Conservation (phyloP, 2,888 invertebrate species). For the Bellardia pandia region DNA sequence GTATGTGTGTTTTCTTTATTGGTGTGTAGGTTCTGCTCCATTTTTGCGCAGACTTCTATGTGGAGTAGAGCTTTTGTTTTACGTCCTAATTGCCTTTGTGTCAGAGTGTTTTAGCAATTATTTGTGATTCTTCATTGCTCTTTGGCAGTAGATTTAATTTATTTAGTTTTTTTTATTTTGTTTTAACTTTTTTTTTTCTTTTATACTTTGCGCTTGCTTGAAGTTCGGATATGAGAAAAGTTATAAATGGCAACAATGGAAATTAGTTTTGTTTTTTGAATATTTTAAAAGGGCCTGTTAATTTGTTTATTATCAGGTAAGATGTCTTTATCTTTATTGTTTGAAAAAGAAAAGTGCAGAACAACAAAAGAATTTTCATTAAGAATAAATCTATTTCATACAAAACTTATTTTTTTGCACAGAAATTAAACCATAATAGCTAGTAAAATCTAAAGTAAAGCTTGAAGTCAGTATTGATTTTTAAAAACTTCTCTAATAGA, state of each 20-base stretch:
- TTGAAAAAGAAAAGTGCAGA: neutral
- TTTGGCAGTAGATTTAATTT: conserved; percentile 62
- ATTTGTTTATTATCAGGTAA: conserved; percentile 48
- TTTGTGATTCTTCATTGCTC: conserved; percentile 67
- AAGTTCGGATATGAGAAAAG: conserved; percentile 27
- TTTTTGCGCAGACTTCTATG: conserved; percentile 46
- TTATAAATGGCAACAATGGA: conserved; percentile 32
- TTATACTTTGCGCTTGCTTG: conserved; percentile 23
- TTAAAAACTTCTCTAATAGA: too few species aligned
- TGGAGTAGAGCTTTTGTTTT: conserved; percentile 52
- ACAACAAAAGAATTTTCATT: too few species aligned
- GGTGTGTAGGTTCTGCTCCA: conserved; percentile 2
- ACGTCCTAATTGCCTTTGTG: conserved; percentile 70
- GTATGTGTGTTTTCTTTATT: neutral
- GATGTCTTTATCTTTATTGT: neutral
- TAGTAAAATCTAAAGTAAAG: too few species aligned
- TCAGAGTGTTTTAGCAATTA: conserved; percentile 72
- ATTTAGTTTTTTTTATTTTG: conserved; percentile 46
- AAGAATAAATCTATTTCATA: too few species aligned
- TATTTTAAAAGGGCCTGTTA: conserved; percentile 14
- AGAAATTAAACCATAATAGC: neutral
- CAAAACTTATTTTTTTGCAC: neutral
- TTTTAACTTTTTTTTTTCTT: conserved; percentile 20
- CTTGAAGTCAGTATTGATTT: too few species aligned
- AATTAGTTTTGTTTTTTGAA: conserved; percentile 31